Base-by-base conservation (phyloP, 2,113 vertebrate species). In the Hylia prasina region DNA sequence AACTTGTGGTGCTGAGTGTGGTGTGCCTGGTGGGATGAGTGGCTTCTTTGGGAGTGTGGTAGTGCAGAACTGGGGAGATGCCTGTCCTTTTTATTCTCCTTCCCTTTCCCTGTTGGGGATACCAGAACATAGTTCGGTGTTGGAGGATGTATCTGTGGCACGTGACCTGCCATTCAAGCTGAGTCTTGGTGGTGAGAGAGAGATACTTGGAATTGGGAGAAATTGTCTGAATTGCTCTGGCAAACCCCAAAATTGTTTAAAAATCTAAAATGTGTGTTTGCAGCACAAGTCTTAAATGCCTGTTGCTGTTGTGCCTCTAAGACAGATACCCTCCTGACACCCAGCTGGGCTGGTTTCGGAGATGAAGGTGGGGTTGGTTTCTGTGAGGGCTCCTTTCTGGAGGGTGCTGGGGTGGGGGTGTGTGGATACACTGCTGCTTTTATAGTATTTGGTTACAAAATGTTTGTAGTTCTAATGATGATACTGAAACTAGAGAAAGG, bases 121-220 rank as follows among this genome's bases (percentile, higher is more conserved):
- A 78, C 81, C 48, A 68, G 50, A 79, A 42, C 28, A 25, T 3
- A 8, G 86, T 89, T 65, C 4, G 75, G 85, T 75, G 93, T 78
- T 75, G 51, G 90, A 95, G 57, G 85, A 12, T 53, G 82, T 94
- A 75, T 96, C 93, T 95, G 87, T 71, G 56, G n/a, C n/a, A 39
- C 1, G 0, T 47, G 42, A 48, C 13, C 47, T 82, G 45, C 63
- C 40, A 17, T 63, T 82, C n/a, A 51, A 65, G 53, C 45, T 56
- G 58, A 25, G 45, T 53, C 72, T 83, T 86, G 64, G 51, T 63
- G 86, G 45, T 47, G 47, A 54, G 82, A 56, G 66, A 76, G 56
- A 63, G 78, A 53, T 19, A 5, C 10, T 48, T 72, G 15, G 16
- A 70, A 77, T 78, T 85, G 20, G n/a, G 60, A 50, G 39, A 82